These are phyloP conservation scores for Mythimna impura DNA, from an alignment of 2,888 invertebrate genomes.

Conservation along the genomic window DNA sequence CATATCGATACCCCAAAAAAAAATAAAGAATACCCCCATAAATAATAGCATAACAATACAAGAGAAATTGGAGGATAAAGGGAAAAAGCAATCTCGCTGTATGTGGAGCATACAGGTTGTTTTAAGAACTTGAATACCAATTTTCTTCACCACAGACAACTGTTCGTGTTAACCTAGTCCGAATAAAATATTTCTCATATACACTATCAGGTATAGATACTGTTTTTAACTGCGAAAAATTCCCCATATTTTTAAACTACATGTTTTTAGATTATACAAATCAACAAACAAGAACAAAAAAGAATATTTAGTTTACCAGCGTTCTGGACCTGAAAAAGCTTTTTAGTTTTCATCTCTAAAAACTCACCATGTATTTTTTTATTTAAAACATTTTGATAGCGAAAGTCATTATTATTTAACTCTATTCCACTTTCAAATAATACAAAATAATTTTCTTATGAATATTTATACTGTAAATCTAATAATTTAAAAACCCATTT, in stretches of 20 bases:
- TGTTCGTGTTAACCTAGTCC: conserved; percentile 7
- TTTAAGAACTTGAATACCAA: conserved; percentile 16
- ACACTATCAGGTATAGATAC: neutral
- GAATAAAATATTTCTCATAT: conserved; percentile 4
- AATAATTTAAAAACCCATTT: neutral
- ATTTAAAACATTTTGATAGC: neutral
- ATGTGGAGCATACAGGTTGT: conserved; percentile 5
- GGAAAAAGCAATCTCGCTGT: conserved; percentile 26
- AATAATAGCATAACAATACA: conserved; percentile 51
- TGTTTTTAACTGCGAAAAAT: conserved; percentile 9
- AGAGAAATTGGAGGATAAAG: conserved; percentile 23
- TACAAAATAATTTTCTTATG: neutral
- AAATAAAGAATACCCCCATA: conserved; percentile 26
- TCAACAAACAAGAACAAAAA: too few species aligned
- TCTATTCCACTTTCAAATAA: conserved; percentile 8
- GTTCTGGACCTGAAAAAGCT: neutral
- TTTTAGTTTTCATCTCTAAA: neutral
- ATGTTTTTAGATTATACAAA: conserved; percentile 14
- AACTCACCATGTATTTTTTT: neutral
- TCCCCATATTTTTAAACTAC: conserved; percentile 3
- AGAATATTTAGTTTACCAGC: neutral
- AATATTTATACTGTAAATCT: too few species aligned
- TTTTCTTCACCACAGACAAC: conserved; percentile 11
- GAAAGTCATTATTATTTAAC: conserved; percentile 6
- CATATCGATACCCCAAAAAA: conserved; percentile 17